Base-by-base conservation (phyloP, 2,888 invertebrate genomes). In the Nemotelus nigrinus region DNA sequence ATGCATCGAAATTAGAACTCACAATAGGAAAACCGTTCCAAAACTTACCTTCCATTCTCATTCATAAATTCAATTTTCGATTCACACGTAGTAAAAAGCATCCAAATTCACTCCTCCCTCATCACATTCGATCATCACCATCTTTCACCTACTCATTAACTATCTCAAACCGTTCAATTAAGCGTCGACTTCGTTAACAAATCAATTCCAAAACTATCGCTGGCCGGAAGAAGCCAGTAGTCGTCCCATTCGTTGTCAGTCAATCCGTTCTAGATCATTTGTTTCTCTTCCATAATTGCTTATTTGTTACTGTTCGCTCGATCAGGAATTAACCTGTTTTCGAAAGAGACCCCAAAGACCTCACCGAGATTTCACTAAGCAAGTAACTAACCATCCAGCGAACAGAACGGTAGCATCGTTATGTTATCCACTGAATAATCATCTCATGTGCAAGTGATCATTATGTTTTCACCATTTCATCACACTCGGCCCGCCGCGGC, bases 381-480 rank as follows among this genome's bases (percentile, higher is more conserved):
- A 25, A 25, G 25, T 25, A 25, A 25, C 25, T 25, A 25, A 25
- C 25, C 25, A 25, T 25, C 25, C 25, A 25, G 25, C 25, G 25
- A 25, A 25, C 25, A 25, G 25, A 43, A 39, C 63, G 63, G 63
- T 63, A 63, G 63, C 63, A 8, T 43, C 10, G 57, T 25, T 25
- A 25, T 25, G 25, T 25, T 63, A 43, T 43, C 43, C 44, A 55
- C 71, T 44, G 71, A 41, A 71, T 71, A 71, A 71, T 71, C 71
- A 8, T 8, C 71, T 8, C 53, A 25, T 25, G 43, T 43, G 44
- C n/a, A 71, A 71, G 71, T 45, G 71, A 43, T 71, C 57, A 71
- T 71, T 71, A 71, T 44, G 71, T 71, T 71, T 55, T 55, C 71
- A 71, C 71, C 71, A 57, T 71, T 71, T 55, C 71, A 53, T 55